Evolutionary conservation across 2,797 vertebrate genomes (phyloP), one percentile per base, ranked within the genome.

Genomic region (Enteromius unitaeniatus): DNA sequence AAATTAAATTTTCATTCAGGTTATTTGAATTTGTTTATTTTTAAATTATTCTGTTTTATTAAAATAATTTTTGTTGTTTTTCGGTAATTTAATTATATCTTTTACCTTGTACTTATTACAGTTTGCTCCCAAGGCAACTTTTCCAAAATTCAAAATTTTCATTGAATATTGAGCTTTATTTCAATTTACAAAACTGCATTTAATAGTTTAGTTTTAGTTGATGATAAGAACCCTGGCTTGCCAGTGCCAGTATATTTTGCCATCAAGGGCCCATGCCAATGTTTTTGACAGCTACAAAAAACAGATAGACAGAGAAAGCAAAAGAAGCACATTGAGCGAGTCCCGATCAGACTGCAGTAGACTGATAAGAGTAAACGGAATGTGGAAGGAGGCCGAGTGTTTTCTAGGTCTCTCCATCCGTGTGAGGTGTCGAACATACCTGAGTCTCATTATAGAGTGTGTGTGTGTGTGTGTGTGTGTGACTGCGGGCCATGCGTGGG

Each of bases 401-500:
- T 80, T 67, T 83, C 47, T 73, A 53, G 42, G 49, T 47, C 49
- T 62, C 14, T 85, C 62, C 70, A 80, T 84, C 77, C 75, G 80
- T 76, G 79, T 45, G 37, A 84, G 73, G 75, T 72, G 74, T 88
- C 53, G 21, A 67, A 68, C 40, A 53, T 77, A 83, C 67, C 78
- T 87, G 81, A 62, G 64, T 77, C 47, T 81, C 81, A 78, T 82
- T 85, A 68, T 53, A 69, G 58, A 60, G n/a, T 37, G 64, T 64
- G 42, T 73, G 34, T 72, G 73, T 70, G 19, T 60, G 78, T 64
- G 42, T 78, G 45, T 72, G 73, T 70, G 19, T 60, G 78, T 65
- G 75, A 82, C 81, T 79, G 49, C 28, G 49, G 82, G 88, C 81
- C 81, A 74, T 58, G 51, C 72, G 42, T 69, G 69, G 81, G 79